Conservation (phyloP, 2,797 vertebrate genomes). For the Channa striata region DNA sequence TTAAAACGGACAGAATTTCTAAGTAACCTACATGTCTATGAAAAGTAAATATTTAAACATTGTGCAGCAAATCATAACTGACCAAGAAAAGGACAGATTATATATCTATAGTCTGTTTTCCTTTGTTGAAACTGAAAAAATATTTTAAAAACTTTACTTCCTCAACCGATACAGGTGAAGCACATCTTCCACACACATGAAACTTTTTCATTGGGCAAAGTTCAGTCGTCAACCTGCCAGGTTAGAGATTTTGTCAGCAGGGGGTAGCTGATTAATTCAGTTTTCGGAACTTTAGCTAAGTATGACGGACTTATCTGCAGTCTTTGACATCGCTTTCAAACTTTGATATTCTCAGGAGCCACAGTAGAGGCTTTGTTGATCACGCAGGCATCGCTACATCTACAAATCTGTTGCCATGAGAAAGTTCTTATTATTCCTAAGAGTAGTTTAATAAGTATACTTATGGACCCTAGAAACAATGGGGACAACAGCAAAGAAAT, state of each 20-base stretch:
- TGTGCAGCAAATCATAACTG: no score
- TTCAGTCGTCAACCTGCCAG: conserved; percentile 35
- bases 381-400: conserved; percentile 31
- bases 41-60: no score
- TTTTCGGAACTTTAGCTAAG: conserved; percentile 48
- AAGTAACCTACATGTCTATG: no score
- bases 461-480: not conserved
- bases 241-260: conserved; percentile 61
- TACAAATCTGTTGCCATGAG: conserved; percentile 19
- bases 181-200: conserved; percentile 1
- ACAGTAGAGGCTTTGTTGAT: no score
- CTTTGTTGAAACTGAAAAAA: not conserved
- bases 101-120: not conserved
- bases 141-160: not conserved
- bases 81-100: no score
- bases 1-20: no score
- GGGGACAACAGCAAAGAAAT: not conserved
- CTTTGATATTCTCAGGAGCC: conserved; percentile 21
- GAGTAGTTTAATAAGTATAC: not conserved
- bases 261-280: conserved; percentile 63
- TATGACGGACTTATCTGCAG: conserved; percentile 60
- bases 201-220: not conserved
- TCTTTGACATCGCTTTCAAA: conserved; percentile 11
- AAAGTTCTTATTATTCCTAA: conserved; percentile 13
- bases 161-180: not conserved